Evolutionary conservation across 1,140 invertebrate genomes (phyloP), one percentile per base, ranked within the genome.

Genomic region (Aphis gossypii): DNA sequence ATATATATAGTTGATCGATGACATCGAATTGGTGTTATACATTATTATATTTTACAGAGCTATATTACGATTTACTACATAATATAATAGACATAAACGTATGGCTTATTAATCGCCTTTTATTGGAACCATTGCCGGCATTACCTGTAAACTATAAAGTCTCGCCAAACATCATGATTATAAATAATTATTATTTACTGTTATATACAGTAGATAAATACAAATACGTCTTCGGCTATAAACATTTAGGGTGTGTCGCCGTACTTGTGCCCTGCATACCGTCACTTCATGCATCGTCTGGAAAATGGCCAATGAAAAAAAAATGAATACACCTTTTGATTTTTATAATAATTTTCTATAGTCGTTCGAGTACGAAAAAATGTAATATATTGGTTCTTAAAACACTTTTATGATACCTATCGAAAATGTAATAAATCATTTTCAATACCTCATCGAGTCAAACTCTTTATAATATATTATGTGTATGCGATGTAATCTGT

Each of bases 21-120:
- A 41, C 82, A 38, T 83, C 38, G 38, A 38, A 21, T 83, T 35
- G 82, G 35, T 38, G n/a, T 68, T n/a, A 68, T 68, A 68, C 35
- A 35, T 35, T 83, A 83, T 82, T 82, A 20, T 83, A 83, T 83
- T 83, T 83, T 83, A 83, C 82, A 83, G 38, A 41, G 21, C 82
- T 23, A 41, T 76, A 76, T 76, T 76, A 76, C 14, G n/a, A 76
- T 76, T n/a, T 20, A 76, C 60, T 11, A 76, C n/a, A 18, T n/a
- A n/a, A 30, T 60, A n/a, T 68, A 30, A n/a, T 68, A n/a, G 3
- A 3, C 30, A 68, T 30, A 68, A 68, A 14, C 25, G 30, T 25
- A 30, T 30, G 30, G 30, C 60, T 68, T 68, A 68, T 68, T 18
- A 11, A 35, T 76, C 14, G 48, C 48, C 14, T 11, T 1, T 51